Conservation (phyloP, 1,140 invertebrate species). For the Psix sp. region DNA sequence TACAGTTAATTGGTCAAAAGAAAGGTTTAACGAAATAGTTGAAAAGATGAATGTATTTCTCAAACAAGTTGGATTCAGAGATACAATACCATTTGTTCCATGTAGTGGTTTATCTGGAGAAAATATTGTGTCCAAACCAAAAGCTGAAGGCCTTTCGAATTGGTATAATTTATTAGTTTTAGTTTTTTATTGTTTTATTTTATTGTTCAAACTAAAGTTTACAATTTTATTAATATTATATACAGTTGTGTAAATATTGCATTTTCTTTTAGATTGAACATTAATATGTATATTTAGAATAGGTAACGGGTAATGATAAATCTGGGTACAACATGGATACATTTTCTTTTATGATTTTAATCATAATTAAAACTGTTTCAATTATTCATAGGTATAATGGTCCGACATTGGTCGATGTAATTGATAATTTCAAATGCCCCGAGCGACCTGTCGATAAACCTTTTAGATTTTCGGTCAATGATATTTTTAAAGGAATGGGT, state of each 20-base stretch:
- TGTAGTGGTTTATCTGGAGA: slow-evolving; percentile 96
- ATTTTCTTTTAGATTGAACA: too few species aligned
- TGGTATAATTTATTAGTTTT: slow-evolving; percentile 60
- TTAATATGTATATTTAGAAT: too few species aligned
- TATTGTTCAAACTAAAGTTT: too few species aligned
- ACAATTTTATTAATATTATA: too few species aligned
- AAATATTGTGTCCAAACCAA: slow-evolving; percentile 87
- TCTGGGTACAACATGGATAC: too few species aligned
- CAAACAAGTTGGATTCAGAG: slow-evolving; percentile 96
- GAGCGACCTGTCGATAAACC: slow-evolving; percentile 91
- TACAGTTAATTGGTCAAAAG: slow-evolving; percentile 98
- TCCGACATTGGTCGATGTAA: slow-evolving; percentile 69
- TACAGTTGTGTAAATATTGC: too few species aligned
- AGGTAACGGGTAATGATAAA: too few species aligned
- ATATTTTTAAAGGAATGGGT: slow-evolving; percentile 95
- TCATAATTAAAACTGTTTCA: too few species aligned
- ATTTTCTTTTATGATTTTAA: neutral
- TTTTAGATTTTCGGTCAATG: slow-evolving; percentile 93
- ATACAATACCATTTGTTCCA: slow-evolving; percentile 92
- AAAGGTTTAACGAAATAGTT: slow-evolving; percentile 91
- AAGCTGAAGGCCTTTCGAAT: slow-evolving; percentile 80
- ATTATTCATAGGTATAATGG: slow-evolving; percentile 70
- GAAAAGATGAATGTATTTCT: slow-evolving; percentile 92
- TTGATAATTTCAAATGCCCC: slow-evolving; percentile 89
- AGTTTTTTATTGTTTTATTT: too few species aligned